These are phyloP conservation scores for Limnodromus scolopaceus DNA, from an alignment of 2,797 vertebrate genomes.

Conservation along the genomic window DNA sequence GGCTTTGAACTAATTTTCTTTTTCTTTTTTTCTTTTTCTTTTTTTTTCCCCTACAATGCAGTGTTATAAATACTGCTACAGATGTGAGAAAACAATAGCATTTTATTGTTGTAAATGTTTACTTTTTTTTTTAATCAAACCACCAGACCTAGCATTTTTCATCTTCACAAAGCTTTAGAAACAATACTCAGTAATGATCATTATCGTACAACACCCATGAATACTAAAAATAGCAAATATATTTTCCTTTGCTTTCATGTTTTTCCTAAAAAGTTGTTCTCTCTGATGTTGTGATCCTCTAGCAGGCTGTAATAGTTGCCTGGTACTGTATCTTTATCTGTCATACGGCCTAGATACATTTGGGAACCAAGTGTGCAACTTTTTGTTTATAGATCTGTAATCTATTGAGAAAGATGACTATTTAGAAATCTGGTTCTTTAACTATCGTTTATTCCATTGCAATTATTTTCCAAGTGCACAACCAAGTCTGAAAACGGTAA, in stretches of 20 bases:
- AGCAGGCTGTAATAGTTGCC: not conserved
- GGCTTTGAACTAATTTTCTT: not conserved
- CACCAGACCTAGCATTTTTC: not conserved
- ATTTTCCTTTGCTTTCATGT: not conserved
- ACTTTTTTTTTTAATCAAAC: not conserved
- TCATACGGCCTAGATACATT: not conserved
- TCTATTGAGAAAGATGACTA: not conserved
- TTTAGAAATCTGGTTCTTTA: not conserved
- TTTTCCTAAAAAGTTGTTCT: not conserved
- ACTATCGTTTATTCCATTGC: not conserved
- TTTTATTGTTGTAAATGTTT: not conserved
- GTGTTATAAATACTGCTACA: slow-evolving; percentile 10
- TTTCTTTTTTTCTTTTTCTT: no score
- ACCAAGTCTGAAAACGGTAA: not conserved
- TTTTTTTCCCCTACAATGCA: no score
- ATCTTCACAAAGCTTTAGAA: slow-evolving; percentile 27
- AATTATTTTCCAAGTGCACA: not conserved
- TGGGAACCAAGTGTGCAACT: not conserved
- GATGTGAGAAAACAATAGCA: slow-evolving; percentile 21
- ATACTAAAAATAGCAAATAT: not conserved
- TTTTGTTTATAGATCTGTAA: not conserved
- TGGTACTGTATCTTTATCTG: not conserved
- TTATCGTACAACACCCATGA: not conserved
- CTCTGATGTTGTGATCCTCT: not conserved
- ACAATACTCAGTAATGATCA: slow-evolving; percentile 25